These are phyloP conservation scores for Tenebrio molitor DNA, from an alignment of 1,140 invertebrate genomes.

Conservation along the genomic window DNA sequence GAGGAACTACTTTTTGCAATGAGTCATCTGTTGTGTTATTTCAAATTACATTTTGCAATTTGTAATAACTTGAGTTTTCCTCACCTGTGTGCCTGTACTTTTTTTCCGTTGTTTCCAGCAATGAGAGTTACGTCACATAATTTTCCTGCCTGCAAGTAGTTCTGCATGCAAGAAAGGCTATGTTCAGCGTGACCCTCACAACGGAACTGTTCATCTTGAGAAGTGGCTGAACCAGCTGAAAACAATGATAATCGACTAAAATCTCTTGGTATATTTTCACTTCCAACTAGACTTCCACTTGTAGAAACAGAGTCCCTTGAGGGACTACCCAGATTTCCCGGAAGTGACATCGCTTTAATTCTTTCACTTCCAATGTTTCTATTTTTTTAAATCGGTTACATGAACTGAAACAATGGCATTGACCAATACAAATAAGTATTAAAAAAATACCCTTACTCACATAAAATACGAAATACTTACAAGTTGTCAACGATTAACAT, in stretches of 20 bases:
- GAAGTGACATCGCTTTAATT: constrained; percentile 57
- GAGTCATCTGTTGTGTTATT: too few species aligned
- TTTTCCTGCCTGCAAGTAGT: constrained; percentile 83
- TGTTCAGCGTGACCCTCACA: constrained; percentile 84
- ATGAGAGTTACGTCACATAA: constrained; percentile 85
- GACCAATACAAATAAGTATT: too few species aligned
- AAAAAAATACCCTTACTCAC: too few species aligned
- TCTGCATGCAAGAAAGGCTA: constrained; percentile 85
- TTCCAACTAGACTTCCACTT: constrained; percentile 56
- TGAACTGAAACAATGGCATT: too few species aligned
- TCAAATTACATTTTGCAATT: too few species aligned
- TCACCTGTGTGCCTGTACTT: constrained; percentile 69
- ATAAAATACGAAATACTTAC: too few species aligned
- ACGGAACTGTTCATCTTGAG: constrained; percentile 83
- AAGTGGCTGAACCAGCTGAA: constrained; percentile 66
- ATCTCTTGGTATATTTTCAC: constrained; percentile 68
- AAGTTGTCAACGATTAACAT: too few species aligned
- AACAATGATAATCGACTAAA: constrained; percentile 71
- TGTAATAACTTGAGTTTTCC: too few species aligned
- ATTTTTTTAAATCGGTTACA: too few species aligned
- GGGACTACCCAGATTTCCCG: constrained; percentile 61
- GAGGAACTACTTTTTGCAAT: too few species aligned
- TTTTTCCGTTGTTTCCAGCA: constrained; percentile 73
- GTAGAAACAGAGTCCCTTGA: constrained; percentile 60
- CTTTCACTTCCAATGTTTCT: too few species aligned